These are phyloP conservation scores for Euzetes globulus DNA, from an alignment of 2,888 invertebrate species.

Conservation along the genomic window DNA sequence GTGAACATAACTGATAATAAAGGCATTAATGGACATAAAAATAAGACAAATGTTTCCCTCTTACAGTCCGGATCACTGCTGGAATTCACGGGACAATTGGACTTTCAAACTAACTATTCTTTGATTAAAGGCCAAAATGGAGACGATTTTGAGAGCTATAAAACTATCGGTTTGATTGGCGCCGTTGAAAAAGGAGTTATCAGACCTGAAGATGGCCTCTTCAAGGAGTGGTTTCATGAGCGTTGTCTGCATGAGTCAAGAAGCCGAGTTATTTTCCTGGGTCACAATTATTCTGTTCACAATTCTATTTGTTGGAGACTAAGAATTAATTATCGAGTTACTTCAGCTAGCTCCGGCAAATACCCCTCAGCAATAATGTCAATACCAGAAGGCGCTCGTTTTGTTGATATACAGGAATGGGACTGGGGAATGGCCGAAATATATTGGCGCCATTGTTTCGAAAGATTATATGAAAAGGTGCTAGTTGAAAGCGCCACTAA, in stretches of 20 bases:
- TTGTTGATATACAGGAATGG: not conserved
- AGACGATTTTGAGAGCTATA: too few species aligned
- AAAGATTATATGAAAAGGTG: not conserved
- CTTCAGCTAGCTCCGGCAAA: too few species aligned
- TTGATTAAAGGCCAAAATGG: too few species aligned
- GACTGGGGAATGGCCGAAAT: not conserved
- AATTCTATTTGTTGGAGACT: not conserved
- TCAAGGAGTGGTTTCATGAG: not conserved
- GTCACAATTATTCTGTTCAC: not conserved
- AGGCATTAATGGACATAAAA: too few species aligned
- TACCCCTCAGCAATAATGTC: not conserved
- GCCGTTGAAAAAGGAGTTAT: too few species aligned
- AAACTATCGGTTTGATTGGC: too few species aligned
- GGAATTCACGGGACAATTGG: too few species aligned
- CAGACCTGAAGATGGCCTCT: not conserved
- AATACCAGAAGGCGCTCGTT: not conserved
- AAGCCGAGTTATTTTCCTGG: not conserved
- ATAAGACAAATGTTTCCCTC: too few species aligned
- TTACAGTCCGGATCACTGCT: not conserved
- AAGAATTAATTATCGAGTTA: not conserved
- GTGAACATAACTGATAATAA: not conserved
- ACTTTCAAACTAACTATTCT: too few species aligned
- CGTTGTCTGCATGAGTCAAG: not conserved
- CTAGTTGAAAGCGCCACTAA: not conserved
- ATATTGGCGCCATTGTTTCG: not conserved